These are phyloP conservation scores for Ptyas mucosa DNA, from an alignment of 2,113 vertebrate species.

Conservation along the genomic window DNA sequence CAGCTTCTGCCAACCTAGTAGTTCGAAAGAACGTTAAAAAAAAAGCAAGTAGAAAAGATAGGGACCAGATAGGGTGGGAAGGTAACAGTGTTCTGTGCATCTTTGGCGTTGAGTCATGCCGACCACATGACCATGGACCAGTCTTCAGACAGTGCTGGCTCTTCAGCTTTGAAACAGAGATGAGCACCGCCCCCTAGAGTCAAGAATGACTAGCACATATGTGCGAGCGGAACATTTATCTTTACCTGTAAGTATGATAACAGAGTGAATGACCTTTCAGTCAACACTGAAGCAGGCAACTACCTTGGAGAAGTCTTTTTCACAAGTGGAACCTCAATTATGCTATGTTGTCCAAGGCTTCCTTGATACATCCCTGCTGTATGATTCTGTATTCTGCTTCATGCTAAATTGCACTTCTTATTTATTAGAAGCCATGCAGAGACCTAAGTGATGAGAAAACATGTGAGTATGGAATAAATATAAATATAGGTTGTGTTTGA, in stretches of 20 bases:
- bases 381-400: background rate
- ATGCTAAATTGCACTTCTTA: background rate
- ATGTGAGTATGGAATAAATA: background rate
- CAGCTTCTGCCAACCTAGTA: too few species aligned
- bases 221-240: too few species aligned
- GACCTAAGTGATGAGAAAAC: background rate
- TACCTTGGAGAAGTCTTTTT: background rate
- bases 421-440: background rate
- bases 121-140: too few species aligned
- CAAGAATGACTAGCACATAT: too few species aligned
- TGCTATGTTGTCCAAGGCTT: background rate
- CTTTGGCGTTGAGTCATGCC: too few species aligned
- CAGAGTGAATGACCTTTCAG: background rate
- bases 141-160: too few species aligned
- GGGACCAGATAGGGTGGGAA: too few species aligned
- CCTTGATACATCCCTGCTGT: background rate
- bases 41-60: too few species aligned
- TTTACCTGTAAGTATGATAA: background rate
- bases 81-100: too few species aligned
- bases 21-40: too few species aligned
- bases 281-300: background rate
- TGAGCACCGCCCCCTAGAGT: too few species aligned
- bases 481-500: background rate
- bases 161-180: too few species aligned
- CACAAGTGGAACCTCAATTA: background rate